Evolutionary conservation across 2,113 vertebrate genomes (phyloP).

Genomic region (Aplodontia rufa): DNA sequence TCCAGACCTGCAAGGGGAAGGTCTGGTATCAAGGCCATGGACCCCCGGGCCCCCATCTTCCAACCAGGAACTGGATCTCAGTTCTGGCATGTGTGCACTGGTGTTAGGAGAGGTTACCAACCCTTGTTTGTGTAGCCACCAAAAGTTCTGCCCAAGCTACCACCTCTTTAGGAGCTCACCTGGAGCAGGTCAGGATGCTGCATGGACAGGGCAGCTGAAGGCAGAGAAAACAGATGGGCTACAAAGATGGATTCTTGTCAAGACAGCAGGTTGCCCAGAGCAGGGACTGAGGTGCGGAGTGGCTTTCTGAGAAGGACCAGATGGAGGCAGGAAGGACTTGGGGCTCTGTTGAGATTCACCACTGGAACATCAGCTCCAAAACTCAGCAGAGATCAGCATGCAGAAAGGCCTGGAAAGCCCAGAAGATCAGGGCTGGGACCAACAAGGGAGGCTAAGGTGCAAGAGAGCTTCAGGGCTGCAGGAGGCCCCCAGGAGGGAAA

Average conservation of each 20-base stretch:
- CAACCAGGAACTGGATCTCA: background rate
- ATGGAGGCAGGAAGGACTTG: background rate
- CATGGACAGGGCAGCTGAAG: background rate
- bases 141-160: background rate
- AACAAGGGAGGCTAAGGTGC: background rate
- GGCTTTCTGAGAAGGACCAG: background rate
- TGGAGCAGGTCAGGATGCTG: background rate
- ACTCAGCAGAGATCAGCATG: background rate
- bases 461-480: background rate
- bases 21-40: background rate
- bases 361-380: background rate
- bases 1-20: fast-evolving
- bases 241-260: background rate
- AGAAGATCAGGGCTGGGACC: background rate
- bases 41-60: background rate
- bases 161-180: background rate
- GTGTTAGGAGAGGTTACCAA: background rate
- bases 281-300: background rate
- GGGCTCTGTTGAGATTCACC: background rate
- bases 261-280: background rate
- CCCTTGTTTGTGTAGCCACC: background rate
- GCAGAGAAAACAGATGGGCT: background rate
- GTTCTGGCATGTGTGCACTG: background rate
- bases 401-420: background rate
- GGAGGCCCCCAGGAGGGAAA: no score